These are phyloP conservation scores for Campoplex capitator DNA, from an alignment of 2,888 invertebrate species.

Conservation along the genomic window DNA sequence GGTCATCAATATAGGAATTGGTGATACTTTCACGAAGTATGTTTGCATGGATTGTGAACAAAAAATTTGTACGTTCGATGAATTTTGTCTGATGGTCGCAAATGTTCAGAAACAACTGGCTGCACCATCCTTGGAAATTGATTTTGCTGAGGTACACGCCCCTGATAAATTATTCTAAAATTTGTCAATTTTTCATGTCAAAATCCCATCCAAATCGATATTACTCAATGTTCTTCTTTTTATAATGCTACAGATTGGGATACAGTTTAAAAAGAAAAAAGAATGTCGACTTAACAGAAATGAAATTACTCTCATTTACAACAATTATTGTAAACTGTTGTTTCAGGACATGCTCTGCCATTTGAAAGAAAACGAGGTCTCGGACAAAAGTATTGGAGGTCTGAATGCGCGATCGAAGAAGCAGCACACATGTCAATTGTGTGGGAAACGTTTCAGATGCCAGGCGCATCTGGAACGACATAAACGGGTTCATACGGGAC, in stretches of 20 bases:
- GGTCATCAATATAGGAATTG: slow-evolving; percentile 80
- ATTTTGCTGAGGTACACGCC: slow-evolving; percentile 80
- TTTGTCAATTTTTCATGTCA: background rate
- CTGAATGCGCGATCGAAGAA: slow-evolving; percentile 47
- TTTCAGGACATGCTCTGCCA: slow-evolving; percentile 80
- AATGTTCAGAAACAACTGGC: slow-evolving; percentile 81
- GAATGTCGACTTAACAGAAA: background rate
- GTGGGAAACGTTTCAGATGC: slow-evolving; percentile 86
- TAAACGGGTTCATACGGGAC: slow-evolving; percentile 86
- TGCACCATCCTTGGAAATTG: slow-evolving; percentile 80
- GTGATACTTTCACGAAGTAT: slow-evolving; percentile 80
- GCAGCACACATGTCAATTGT: slow-evolving; percentile 80
- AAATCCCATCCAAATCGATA: background rate
- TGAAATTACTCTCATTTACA: background rate
- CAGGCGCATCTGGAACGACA: slow-evolving; percentile 87
- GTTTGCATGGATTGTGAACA: slow-evolving; percentile 82
- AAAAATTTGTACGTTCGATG: slow-evolving; percentile 81
- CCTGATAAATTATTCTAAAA: background rate
- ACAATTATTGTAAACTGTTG: background rate
- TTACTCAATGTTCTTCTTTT: no score
- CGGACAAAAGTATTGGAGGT: slow-evolving; percentile 41
- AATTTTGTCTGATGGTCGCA: slow-evolving; percentile 82
- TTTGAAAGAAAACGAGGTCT: slow-evolving; percentile 77
- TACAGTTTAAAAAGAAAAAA: background rate
- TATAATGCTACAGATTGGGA: no score